Evolutionary conservation across 2,888 invertebrate species (phyloP).

Genomic region (Rhopalosiphum nymphaeae): DNA sequence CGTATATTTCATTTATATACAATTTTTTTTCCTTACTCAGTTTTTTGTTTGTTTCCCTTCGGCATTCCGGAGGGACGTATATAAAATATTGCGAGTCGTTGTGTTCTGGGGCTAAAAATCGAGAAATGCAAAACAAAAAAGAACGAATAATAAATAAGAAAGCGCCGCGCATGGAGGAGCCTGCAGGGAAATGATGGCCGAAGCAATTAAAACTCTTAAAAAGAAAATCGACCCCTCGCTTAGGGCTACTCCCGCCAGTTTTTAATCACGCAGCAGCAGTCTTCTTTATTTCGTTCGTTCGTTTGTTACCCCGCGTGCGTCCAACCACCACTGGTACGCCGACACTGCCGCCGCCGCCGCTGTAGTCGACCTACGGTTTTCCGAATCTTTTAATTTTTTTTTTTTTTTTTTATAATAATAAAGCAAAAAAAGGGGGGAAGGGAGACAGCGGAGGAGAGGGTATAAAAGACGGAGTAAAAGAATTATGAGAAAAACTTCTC

Average conservation of each 20-base stretch:
- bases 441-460: neutral
- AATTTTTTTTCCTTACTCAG: neutral
- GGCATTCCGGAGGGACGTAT: slow-evolving; percentile 7
- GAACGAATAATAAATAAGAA: slow-evolving; percentile 67
- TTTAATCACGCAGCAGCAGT: slow-evolving; percentile 67
- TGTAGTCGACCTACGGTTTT: slow-evolving; percentile 62
- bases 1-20: neutral
- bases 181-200: slow-evolving; percentile 68
- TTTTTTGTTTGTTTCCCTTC: slow-evolving; percentile 44
- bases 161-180: slow-evolving; percentile 63
- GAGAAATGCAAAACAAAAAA: slow-evolving; percentile 61
- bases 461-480: slow-evolving; percentile 35
- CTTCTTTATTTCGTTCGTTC: slow-evolving; percentile 65
- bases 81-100: slow-evolving; percentile 49
- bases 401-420: slow-evolving; percentile 51
- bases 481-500: slow-evolving; percentile 61
- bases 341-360: slow-evolving; percentile 37
- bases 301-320: slow-evolving; percentile 59
- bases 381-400: slow-evolving; percentile 66
- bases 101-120: slow-evolving; percentile 63
- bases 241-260: slow-evolving; percentile 65
- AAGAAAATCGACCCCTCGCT: slow-evolving; percentile 69
- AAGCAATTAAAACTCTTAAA: slow-evolving; percentile 70
- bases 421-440: neutral
- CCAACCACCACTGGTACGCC: slow-evolving; percentile 36